Percentiles rank a stretch among this genome's conserved stretches.
phyloP scores from a whole-genome alignment of 2,888 invertebrate genomes.

The Ophonus ardosiacus region DNA sequence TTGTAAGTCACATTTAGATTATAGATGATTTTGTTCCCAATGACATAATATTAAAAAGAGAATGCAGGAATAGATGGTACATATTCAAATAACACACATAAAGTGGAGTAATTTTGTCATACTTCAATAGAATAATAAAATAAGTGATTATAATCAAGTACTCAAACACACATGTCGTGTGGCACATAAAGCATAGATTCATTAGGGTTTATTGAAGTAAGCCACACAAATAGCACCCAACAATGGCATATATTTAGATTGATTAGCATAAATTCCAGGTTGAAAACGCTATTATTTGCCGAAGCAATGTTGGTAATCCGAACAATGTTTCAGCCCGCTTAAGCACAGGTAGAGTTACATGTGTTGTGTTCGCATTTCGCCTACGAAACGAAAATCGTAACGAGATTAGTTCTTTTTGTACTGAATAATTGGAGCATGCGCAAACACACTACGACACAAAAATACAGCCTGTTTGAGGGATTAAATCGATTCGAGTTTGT shows the following conservation, averaged over 20 bases:
- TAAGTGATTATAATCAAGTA: not conserved
- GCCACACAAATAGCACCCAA: slow-evolving; percentile 8
- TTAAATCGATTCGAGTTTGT: slow-evolving; percentile 52
- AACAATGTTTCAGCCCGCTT: not conserved
- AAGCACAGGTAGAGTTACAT: slow-evolving; percentile 32
- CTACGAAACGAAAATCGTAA: slow-evolving; percentile 39
- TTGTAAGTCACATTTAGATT: no score
- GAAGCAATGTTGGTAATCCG: slow-evolving; percentile 4
- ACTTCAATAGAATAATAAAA: not conserved
- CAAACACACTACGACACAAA: slow-evolving; percentile 43
- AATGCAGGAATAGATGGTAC: no score
- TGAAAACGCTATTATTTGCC: slow-evolving; percentile 8
- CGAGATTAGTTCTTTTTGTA: slow-evolving; percentile 54
- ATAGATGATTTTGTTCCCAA: no score
- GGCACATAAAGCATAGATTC: not conserved
- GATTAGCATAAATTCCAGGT: slow-evolving; percentile 22
- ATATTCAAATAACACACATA: not conserved
- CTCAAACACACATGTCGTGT: not conserved
- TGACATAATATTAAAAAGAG: no score
- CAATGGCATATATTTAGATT: slow-evolving; percentile 21
- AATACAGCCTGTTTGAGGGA: slow-evolving; percentile 49
- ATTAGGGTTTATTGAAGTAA: slow-evolving; percentile 9
- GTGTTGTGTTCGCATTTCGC: slow-evolving; percentile 5
- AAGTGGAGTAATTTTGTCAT: not conserved
- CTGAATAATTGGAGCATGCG: slow-evolving; percentile 56